Evolutionary conservation across 1,140 invertebrate genomes (phyloP), one percentile per base, ranked within the genome.

Genomic region (Drosophila carrolli): DNA sequence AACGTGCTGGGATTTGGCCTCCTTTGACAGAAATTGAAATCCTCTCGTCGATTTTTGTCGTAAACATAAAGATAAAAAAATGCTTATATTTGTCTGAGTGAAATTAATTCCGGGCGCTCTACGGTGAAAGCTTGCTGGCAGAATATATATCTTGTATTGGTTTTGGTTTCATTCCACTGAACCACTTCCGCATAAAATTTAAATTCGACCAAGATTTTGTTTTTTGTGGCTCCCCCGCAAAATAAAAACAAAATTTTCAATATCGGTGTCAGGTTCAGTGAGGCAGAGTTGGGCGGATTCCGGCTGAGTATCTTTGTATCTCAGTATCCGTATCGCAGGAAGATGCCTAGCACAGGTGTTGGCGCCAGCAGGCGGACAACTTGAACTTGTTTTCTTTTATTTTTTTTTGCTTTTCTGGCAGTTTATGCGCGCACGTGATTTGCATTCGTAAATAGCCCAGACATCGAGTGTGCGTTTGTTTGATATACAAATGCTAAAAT

Each of bases 401-500:
- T 75, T 41, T 75, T 41, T 66, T 44, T 35, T 73, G 76, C 75
- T 59, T 61, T 59, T 55, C 73, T 68, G 78, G 79, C 83, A 76
- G 63, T 84, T 89, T 84, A 81, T 78, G 77, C 74, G 55, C 70
- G 85, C 74, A 89, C 84, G 84, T 89, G 84, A 89, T 89, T 89
- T 89, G 85, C 84, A 89, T 89, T 89, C 62, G 77, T 62, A 84
- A 89, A 78, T 75, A 63, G 77, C 59, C 61, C 59, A 40, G 74
- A 72, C 63, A 66, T 48, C 59, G 60, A 60, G 60, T 61, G 56
- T 81, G 73, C 35, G 54, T 63, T 57, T 70, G 57, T 44, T 56
- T 62, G 83, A 70, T 89, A 80, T 72, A 78, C 84, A 89, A 88
- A 89, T 89, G 84, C 78, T 89, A 78, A 89, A 89, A 89, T 89